Base-by-base conservation (phyloP, 2,113 vertebrate species). In the Neodontobutis hainanensis region DNA sequence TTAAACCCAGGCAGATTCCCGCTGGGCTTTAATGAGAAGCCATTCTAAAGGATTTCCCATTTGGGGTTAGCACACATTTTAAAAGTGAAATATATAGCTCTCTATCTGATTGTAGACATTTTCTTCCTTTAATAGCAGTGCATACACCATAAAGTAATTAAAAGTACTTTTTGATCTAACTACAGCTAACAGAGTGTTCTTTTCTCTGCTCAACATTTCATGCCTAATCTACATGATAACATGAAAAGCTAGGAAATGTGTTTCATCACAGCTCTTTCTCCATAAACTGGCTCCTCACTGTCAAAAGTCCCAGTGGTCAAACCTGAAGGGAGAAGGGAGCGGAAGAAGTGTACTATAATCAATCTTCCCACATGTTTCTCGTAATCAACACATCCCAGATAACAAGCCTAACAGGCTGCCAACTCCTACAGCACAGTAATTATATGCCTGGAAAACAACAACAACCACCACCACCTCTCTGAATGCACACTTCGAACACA, bases 361-460 rank as follows among this genome's bases (percentile, higher is more conserved):
- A 82, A 80, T 87, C 84, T 79, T 77, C 61, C 73, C 62, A 68
- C 65, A 75, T 77, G 70, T 75, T 80, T 75, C 49, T 78, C 61
- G 65, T 50, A 86, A 87, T 90, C 78, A 85, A 77, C 53, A 74
- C 66, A 73, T 58, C 57, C 53, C 64, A 68, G 84, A 88, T 87
- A 90, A 91, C 86, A 85, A 89, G 78, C 61, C 55, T 36, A 74
- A 78, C 64, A 61, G 69, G 58, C 82, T 74, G 82, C 65, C 79
- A 82, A 70, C 80, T 78, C 68, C 65, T 80, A 85, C 68, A 75
- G 58, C 79, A 57, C 47, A 49, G 77, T 88, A 91, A 92, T 90
- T 89, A 88, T 70, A 87, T 61, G 78, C 51, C 65, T 73, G 65
- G 68, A 83, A 80, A 87, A 83, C 65, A 86, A 78, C 77, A 83